Evolutionary conservation across 1,140 invertebrate genomes (phyloP), one percentile per base, ranked within the genome.

Genomic region (Anoplolepis gracilipes): DNA sequence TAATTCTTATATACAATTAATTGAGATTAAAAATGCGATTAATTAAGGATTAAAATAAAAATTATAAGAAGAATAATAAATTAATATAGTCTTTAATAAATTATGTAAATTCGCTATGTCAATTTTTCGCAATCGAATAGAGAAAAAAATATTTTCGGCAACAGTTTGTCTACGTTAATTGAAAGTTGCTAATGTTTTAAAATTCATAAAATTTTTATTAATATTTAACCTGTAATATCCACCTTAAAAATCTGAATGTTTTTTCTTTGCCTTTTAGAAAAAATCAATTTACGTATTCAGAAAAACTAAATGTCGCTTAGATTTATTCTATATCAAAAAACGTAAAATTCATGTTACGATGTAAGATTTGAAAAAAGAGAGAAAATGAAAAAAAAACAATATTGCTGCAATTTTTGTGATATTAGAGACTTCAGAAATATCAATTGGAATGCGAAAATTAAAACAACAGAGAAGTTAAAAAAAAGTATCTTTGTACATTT

Each of bases 121-220:
- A 39, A 65, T 25, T 13, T 42, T 46, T 6, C 13, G n/a, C 22
- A 8, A 13, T 39, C 19, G 5, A 25, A 22, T 65, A 39, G 36
- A 39, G 22, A 22, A 1, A 36, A 19, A 39, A 22, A 67, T 67
- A 42, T 42, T 67, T 42, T n/a, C n/a, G n/a, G n/a, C 0, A 69
- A 6, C 39, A 3, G 2, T 67, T 25, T 28, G 22, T 25, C 42
- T 8, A 25, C 25, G 33, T 5, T 39, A 13, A 22, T 7, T n/a
- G 0, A 65, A 65, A 42, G n/a, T 39, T 39, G 1, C 1, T 25
- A 64, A 64, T 67, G 16, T 25, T 46, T 28, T 25, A 13, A 19
- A 67, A 46, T 67, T 67, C 22, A 2, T 19, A 67, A 67, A 67
- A 69, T 69, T 69, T 22, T 28, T 49, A 69, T 69, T 46, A 46